Percentiles rank a stretch among this genome's conserved stretches.
phyloP scores from a whole-genome alignment of 2,113 vertebrate species.

The Coptodon bakossiorum region DNA sequence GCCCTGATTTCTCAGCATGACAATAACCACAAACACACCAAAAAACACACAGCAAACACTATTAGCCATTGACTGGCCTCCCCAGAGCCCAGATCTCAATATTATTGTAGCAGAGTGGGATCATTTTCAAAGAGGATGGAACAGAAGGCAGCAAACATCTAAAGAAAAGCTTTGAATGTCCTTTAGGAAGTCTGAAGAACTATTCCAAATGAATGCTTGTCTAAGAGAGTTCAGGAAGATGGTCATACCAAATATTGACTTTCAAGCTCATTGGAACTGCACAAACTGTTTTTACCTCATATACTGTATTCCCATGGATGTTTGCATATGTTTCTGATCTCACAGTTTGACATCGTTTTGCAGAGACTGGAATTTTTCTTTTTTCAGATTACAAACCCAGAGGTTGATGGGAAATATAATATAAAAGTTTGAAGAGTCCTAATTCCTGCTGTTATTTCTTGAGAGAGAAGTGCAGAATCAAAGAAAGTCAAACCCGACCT shows the following conservation, averaged over 20 bases:
- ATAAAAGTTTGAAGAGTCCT: not conserved
- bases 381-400: not conserved
- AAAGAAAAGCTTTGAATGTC: not conserved
- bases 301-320: fast-evolving
- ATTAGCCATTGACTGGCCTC: not conserved
- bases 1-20: not conserved
- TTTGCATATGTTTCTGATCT: not conserved
- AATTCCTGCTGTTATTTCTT: not conserved
- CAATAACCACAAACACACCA: not conserved
- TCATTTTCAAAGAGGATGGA: not conserved
- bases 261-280: not conserved
- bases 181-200: not conserved
- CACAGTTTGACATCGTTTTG: not conserved
- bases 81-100: not conserved
- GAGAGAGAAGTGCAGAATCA: not conserved
- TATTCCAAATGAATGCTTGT: not conserved
- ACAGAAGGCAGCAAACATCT: not conserved
- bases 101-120: not conserved
- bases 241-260: not conserved
- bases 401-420: not conserved
- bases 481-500: not conserved
- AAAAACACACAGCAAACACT: not conserved
- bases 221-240: not conserved
- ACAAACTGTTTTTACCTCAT: not conserved
- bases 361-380: not conserved